A percentile compares a stretch with the other conserved stretches of the same genome.
phyloP scores from a whole-genome alignment of 2,888 invertebrate genomes.

The Synergus umbraculus region DNA sequence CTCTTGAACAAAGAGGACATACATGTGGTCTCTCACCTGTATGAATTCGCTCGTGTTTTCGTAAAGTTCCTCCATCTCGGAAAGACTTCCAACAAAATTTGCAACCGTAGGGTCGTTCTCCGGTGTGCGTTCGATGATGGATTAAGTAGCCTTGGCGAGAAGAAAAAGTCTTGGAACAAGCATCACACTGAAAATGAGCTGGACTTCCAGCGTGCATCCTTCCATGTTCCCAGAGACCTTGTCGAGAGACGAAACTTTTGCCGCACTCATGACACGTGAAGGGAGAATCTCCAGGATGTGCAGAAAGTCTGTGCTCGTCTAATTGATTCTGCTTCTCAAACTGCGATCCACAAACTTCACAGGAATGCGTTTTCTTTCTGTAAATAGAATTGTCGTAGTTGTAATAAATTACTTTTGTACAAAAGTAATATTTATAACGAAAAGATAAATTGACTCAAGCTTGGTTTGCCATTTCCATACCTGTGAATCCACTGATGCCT shows the following conservation, averaged over 20 bases:
- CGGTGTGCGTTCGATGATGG: conserved; percentile 79
- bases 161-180: conserved; percentile 79
- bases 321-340: conserved; percentile 75
- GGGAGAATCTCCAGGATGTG: conserved; percentile 76
- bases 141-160: conserved; percentile 79
- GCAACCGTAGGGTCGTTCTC: conserved; percentile 79
- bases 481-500: conserved; percentile 77
- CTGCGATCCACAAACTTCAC: conserved; percentile 76
- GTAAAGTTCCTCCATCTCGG: conserved; percentile 79
- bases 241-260: conserved; percentile 77
- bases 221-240: conserved; percentile 78
- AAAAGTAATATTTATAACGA: too few species aligned
- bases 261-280: conserved; percentile 77
- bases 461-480: neutral
- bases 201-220: conserved; percentile 76
- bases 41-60: conserved; percentile 79
- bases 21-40: conserved; percentile 80
- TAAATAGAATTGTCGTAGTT: neutral
- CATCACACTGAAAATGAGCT: conserved; percentile 77
- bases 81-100: conserved; percentile 80
- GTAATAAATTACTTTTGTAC: too few species aligned
- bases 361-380: conserved; percentile 76
- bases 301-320: conserved; percentile 76
- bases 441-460: neutral
- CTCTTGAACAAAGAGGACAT: conserved; percentile 79